phyloP scores from a whole-genome alignment of 2,113 vertebrate species.

The Murina feae region DNA sequence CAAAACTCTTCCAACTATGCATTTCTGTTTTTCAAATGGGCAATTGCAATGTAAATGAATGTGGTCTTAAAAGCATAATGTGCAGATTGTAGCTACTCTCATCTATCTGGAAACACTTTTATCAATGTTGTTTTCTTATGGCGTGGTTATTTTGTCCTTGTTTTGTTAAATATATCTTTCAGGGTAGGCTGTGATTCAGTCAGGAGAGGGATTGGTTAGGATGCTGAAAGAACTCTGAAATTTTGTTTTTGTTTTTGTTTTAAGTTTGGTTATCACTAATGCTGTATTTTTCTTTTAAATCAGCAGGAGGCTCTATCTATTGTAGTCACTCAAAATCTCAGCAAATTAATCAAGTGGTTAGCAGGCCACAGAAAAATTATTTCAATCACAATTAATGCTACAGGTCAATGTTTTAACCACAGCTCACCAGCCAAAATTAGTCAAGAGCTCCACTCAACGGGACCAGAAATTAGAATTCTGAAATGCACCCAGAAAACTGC shows the following conservation, averaged over 20 bases:
- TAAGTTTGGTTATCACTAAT: background rate
- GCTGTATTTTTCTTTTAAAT: background rate
- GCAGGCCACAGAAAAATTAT: background rate
- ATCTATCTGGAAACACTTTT: background rate
- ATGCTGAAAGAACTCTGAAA: background rate
- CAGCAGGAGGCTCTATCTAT: background rate
- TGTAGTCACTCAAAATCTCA: background rate
- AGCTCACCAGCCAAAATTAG: background rate
- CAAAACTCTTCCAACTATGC: background rate
- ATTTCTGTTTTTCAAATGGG: slow-evolving; percentile 29
- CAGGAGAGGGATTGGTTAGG: background rate
- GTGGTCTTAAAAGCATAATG: background rate
- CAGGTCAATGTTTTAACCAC: background rate
- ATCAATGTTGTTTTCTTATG: background rate
- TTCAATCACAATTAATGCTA: background rate
- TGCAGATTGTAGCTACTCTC: background rate
- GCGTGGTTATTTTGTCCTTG: background rate
- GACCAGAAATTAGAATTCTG: background rate
- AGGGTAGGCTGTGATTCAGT: background rate
- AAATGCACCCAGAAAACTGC: background rate
- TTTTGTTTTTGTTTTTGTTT: background rate
- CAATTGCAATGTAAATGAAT: background rate
- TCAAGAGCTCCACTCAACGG: fast-evolving
- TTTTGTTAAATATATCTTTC: background rate
- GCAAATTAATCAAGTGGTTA: background rate